Evolutionary conservation across 92 coral and sea anemone species (phyloP).

Genomic region (Bergia puertoricense): DNA sequence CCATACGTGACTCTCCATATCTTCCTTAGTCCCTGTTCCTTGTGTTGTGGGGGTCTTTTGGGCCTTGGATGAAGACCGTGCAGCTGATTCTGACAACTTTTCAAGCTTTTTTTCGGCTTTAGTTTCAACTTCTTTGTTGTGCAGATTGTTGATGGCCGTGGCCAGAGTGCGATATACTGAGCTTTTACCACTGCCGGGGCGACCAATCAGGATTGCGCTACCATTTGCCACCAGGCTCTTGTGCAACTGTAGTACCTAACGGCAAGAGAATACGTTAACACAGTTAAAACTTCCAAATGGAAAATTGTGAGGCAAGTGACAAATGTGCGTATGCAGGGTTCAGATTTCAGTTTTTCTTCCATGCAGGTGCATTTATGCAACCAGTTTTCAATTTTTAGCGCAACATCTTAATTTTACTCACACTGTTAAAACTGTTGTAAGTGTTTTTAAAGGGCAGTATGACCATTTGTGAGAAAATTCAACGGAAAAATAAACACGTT

Average conservation of each 20-base stretch:
- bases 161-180: constrained; percentile 73
- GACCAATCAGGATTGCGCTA: constrained; percentile 79
- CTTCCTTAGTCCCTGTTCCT: constrained; percentile 25
- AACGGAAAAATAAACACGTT: too few relatives aligned
- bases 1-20: constrained; percentile 49
- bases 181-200: constrained; percentile 94
- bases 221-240: constrained; percentile 71
- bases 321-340: too few relatives aligned
- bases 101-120: constrained; percentile 42
- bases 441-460: too few relatives aligned
- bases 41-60: constrained; percentile 1
- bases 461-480: too few relatives aligned
- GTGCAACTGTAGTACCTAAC: constrained; percentile 83
- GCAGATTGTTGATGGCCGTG: constrained; percentile 78
- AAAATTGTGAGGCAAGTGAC: too few relatives aligned
- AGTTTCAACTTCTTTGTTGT: constrained; percentile 49
- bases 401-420: too few relatives aligned
- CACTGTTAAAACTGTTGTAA: too few relatives aligned
- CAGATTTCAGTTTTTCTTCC: too few relatives aligned
- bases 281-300: not conserved
- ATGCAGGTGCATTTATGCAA: too few relatives aligned
- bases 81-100: constrained; percentile 23
- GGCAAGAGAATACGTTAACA: not conserved
- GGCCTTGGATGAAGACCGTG: constrained; percentile 37
- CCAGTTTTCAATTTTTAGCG: too few relatives aligned